A percentile compares a stretch with the other conserved stretches of the same genome.
These are phyloP conservation scores for Geococcyx californianus DNA, from an alignment of 2,113 vertebrate species.

Conservation along the genomic window DNA sequence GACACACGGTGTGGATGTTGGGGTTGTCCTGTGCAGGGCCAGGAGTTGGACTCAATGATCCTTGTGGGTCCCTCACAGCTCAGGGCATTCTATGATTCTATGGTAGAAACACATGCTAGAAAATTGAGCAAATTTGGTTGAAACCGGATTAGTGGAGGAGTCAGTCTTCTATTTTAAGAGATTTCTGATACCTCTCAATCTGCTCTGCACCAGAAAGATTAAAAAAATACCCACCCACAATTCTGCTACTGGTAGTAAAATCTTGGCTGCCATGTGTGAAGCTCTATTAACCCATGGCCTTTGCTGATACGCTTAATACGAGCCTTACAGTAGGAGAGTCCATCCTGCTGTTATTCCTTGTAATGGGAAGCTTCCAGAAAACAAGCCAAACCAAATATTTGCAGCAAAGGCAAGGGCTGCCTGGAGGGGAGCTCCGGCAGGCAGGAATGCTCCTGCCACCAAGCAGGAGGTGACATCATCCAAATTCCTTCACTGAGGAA, in stretches of 20 bases:
- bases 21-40: too few relatives aligned
- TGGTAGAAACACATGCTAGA: background rate
- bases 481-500: conserved; percentile 38
- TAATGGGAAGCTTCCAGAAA: background rate
- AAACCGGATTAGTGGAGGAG: background rate
- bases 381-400: conserved; percentile 53
- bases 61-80: too few relatives aligned
- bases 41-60: too few relatives aligned
- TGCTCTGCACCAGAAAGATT: background rate
- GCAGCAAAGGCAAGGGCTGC: conserved; percentile 23
- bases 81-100: too few relatives aligned
- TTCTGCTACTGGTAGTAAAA: background rate
- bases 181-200: background rate
- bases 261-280: background rate
- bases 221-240: background rate
- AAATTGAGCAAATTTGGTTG: background rate
- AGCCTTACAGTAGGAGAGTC: conserved; percentile 10
- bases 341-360: conserved; percentile 48
- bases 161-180: background rate
- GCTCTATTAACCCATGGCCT: background rate
- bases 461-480: conserved; percentile 57
- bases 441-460: background rate
- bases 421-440: background rate
- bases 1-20: too few relatives aligned
- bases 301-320: background rate